Evolutionary conservation across 2,797 vertebrate species (phyloP), one percentile per base, ranked within the genome.

Genomic region (Poeciliopsis gracilis): DNA sequence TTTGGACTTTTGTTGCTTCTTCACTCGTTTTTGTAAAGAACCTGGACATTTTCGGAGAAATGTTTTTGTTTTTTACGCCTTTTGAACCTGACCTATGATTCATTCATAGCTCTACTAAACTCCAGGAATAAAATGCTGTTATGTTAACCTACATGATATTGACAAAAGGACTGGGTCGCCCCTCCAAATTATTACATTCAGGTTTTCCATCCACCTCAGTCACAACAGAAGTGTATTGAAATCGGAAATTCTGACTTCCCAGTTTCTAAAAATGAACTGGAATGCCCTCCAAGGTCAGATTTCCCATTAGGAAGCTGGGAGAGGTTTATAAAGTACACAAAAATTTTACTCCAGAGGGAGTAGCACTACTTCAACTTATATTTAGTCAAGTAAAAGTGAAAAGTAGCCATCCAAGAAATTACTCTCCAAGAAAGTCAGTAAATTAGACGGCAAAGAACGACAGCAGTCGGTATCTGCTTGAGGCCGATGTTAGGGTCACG

Each of bases 401-500:
- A 51, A 3, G 49, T 51, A 23, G 49, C 49, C 20, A 23, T 51
- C 20, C 20, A 23, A 51, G 49, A 51, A 51, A 51, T 51, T 23
- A 36, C 0, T 36, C 36, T 36, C 36, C 36, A 36, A 76, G n/a
- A 57, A 33, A 75, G 41, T 41, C 59, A 69, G 61, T 38, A 6
- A 69, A 71, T 38, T 38, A 38, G 20, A 41, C 16, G 4, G 3
- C 4, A 12, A 41, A 67, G 63, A 67, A 66, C 33, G 5, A 12
- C 63, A 86, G 75, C 82, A 76, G 75, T 85, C 71, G 36, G 47
- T 80, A 66, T 86, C 80, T 85, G 81, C 38, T 63, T 84, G 72
- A 67, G 72, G 75, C 77, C 81, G 79, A 87, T 81, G 78, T 77
- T 45, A 59, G 74, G 90, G 87, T 91, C 88, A 89, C 25, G 43